Percentiles rank a stretch among this genome's conserved stretches.
These are phyloP conservation scores for Phanerotoma sp. DNA, from an alignment of 2,888 invertebrate genomes.

Conservation along the genomic window DNA sequence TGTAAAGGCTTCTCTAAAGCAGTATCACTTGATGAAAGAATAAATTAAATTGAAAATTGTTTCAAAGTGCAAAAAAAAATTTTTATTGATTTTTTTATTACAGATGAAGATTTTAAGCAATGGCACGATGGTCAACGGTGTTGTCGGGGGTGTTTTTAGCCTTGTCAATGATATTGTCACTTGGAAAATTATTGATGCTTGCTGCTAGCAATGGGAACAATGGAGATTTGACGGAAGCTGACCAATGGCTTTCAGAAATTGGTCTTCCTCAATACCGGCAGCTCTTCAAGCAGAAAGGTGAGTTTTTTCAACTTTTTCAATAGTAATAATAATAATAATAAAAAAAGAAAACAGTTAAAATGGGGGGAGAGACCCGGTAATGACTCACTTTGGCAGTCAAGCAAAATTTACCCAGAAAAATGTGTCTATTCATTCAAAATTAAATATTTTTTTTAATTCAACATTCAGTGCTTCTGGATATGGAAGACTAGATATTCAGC, in stretches of 20 bases:
- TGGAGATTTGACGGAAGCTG: slow-evolving; percentile 66
- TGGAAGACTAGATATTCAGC: no score
- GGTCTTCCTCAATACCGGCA: slow-evolving; percentile 70
- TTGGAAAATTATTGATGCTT: slow-evolving; percentile 53
- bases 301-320: neutral
- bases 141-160: slow-evolving; percentile 55
- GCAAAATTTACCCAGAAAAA: no score
- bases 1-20: no score
- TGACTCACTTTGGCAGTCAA: no score
- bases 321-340: slow-evolving; percentile 1
- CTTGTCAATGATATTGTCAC: slow-evolving; percentile 53
- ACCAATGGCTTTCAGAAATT: slow-evolving; percentile 75
- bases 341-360: no score
- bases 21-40: no score
- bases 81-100: slow-evolving; percentile 20
- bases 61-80: slow-evolving; percentile 18
- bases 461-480: no score
- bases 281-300: slow-evolving; percentile 73
- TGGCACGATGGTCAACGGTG: slow-evolving; percentile 56
- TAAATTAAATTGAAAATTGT: neutral
- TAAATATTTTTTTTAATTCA: no score
- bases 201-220: slow-evolving; percentile 53
- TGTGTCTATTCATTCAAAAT: no score
- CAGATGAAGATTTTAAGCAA: slow-evolving; percentile 46
- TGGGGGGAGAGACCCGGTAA: no score